Percentiles rank a stretch among this genome's conserved stretches.
Conservation (phyloP, 2,797 vertebrate genomes). For the Sebastes melanostomus region DNA sequence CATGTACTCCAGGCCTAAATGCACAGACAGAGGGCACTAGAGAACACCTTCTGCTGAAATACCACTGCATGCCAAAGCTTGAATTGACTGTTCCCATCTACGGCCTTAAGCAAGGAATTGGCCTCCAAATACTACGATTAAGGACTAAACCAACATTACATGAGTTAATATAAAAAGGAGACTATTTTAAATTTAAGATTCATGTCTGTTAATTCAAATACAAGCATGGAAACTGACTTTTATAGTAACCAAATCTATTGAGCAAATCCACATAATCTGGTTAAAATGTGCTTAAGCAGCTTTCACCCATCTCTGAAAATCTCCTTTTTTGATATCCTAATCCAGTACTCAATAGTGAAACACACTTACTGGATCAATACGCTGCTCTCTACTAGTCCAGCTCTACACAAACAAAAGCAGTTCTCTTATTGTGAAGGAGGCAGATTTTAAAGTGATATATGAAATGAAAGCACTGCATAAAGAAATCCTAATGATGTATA, state of each 20-base stretch:
- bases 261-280: constrained; percentile 47
- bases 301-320: constrained; percentile 29
- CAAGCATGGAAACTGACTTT: background rate
- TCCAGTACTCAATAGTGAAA: constrained; percentile 16
- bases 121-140: background rate
- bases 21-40: constrained; percentile 55
- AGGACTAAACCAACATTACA: background rate
- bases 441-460: constrained; percentile 40
- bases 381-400: background rate
- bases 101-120: constrained; percentile 40
- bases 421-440: constrained; percentile 5
- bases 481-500: constrained; percentile 2
- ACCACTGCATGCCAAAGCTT: constrained; percentile 7
- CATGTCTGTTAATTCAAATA: background rate
- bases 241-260: constrained; percentile 9
- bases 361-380: constrained; percentile 53
- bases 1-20: background rate
- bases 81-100: constrained; percentile 41
- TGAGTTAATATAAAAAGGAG: background rate
- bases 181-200: background rate
- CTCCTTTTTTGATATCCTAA: constrained; percentile 42
- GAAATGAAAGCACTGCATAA: constrained; percentile 5
- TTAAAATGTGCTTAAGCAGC: constrained; percentile 46
- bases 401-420: constrained; percentile 14
- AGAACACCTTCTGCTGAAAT: constrained; percentile 5